These are phyloP conservation scores for Sterna hirundo DNA, from an alignment of 2,113 vertebrate genomes.

Conservation along the genomic window DNA sequence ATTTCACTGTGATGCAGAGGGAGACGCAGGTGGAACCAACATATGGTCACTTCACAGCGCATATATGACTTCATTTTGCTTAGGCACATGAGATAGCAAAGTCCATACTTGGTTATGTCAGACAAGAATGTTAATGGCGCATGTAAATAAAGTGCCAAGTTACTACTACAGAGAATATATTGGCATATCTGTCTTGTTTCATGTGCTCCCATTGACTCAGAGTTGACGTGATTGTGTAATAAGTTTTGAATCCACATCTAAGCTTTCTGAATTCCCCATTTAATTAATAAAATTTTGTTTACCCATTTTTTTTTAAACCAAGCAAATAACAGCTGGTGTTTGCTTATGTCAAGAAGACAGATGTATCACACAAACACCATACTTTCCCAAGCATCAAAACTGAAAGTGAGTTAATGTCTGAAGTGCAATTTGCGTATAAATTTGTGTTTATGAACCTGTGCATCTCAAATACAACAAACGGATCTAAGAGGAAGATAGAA, in stretches of 20 bases:
- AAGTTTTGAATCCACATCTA: slow-evolving; percentile 7
- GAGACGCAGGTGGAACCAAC: background rate
- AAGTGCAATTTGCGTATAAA: background rate
- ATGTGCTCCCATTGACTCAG: background rate
- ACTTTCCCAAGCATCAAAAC: slow-evolving; percentile 3
- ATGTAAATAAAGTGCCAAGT: background rate
- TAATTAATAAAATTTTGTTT: slow-evolving; percentile 20
- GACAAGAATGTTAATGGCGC: background rate
- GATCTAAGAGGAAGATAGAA: background rate
- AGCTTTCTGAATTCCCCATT: background rate
- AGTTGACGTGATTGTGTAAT: background rate
- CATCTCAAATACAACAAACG: background rate
- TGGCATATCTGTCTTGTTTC: background rate
- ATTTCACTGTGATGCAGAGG: background rate
- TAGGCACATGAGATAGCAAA: background rate
- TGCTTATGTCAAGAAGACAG: background rate
- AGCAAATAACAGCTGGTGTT: slow-evolving; percentile 39
- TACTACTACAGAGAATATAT: background rate
- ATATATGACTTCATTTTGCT: background rate
- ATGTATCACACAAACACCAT: background rate
- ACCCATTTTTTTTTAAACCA: background rate
- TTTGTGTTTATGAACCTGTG: background rate
- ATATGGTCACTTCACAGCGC: background rate
- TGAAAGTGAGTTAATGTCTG: background rate
- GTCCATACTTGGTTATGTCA: background rate